Percentiles rank a stretch among this genome's conserved stretches.
Conservation (phyloP, 2,797 vertebrate genomes). For the Mus caroli region DNA sequence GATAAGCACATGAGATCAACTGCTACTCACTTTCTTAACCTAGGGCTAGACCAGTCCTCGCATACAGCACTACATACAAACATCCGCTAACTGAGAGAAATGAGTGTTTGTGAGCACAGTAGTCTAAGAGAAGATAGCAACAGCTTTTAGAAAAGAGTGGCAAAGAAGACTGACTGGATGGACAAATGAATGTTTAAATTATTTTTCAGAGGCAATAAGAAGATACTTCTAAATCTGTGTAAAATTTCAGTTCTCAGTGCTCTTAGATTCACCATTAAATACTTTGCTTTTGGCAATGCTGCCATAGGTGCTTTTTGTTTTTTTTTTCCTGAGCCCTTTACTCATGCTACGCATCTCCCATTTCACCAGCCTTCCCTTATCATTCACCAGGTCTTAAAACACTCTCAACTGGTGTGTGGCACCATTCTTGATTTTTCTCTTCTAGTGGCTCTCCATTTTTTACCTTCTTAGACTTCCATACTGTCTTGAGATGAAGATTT, state of each 20-base stretch:
- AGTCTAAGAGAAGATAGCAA: background rate
- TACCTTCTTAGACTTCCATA: background rate
- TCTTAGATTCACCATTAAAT: background rate
- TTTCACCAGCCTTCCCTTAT: background rate
- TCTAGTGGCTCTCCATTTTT: background rate
- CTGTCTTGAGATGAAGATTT: background rate
- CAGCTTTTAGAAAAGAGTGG: background rate
- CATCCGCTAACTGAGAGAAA: background rate
- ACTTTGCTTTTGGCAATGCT: background rate
- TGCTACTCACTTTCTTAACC: background rate
- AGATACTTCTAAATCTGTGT: background rate
- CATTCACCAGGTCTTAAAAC: background rate
- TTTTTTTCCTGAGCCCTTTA: background rate
- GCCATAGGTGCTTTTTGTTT: background rate
- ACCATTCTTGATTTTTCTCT: background rate
- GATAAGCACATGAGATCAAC: background rate
- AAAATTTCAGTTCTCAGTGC: background rate
- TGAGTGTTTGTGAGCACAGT: background rate
- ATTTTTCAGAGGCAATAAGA: background rate
- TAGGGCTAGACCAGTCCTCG: background rate
- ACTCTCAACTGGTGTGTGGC: background rate
- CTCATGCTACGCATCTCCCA: background rate
- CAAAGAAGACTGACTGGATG: background rate
- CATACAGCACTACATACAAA: background rate
- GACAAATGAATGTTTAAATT: background rate